Evolutionary conservation across 2,113 vertebrate genomes (phyloP).

Genomic region (Myxocyprinus asiaticus): DNA sequence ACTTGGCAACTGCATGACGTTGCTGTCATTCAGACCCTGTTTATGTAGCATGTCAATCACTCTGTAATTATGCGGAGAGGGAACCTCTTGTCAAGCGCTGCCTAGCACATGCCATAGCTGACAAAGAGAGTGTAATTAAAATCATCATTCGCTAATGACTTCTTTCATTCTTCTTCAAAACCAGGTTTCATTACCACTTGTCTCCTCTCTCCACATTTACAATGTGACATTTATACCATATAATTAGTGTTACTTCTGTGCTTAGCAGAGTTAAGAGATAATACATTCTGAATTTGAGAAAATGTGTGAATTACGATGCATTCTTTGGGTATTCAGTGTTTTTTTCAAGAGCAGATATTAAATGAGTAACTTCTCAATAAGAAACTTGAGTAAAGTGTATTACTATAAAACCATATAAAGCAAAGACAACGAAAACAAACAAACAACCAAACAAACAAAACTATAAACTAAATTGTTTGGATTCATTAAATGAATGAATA

Average conservation of each 20-base stretch:
- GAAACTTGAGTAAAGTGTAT: too few relatives aligned
- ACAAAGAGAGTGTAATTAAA: conserved; percentile 55
- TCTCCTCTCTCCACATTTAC: conserved; percentile 11
- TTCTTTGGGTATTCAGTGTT: too few relatives aligned
- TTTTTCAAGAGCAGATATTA: background rate
- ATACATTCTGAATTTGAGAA: background rate
- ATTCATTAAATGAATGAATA: too few relatives aligned
- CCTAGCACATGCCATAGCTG: background rate
- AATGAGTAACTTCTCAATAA: too few relatives aligned
- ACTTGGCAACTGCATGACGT: conserved; percentile 17
- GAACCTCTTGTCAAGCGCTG: conserved; percentile 49
- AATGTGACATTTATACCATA: conserved; percentile 35
- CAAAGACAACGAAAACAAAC: too few relatives aligned
- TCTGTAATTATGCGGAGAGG: conserved; percentile 49
- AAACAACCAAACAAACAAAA: too few relatives aligned
- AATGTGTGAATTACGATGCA: background rate
- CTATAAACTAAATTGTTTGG: too few relatives aligned
- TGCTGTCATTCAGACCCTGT: conserved; percentile 40
- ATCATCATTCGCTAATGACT: conserved; percentile 55
- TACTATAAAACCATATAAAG: too few relatives aligned
- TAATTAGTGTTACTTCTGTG: conserved; percentile 20
- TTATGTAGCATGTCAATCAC: conserved; percentile 48
- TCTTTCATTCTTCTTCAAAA: conserved; percentile 52
- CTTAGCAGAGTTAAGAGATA: conserved; percentile 17
- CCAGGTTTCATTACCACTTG: conserved; percentile 29